These are phyloP conservation scores for Hippocampus barbouri DNA, from an alignment of 2,113 vertebrate species.

Conservation along the genomic window DNA sequence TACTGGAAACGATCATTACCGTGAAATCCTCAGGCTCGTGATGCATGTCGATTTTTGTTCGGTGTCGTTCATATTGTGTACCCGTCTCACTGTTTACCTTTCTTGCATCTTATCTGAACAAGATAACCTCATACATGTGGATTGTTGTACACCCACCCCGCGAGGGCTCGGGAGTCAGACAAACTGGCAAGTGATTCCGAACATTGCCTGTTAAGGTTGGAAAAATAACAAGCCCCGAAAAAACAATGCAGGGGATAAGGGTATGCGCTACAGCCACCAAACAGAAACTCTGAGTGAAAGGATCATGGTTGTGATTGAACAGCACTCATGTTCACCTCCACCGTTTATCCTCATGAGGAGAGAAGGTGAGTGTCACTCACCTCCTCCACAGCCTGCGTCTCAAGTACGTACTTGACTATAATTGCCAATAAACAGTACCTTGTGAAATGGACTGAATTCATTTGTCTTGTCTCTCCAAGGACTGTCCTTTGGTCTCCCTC, in stretches of 20 bases:
- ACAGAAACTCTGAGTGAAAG: not conserved
- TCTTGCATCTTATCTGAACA: not conserved
- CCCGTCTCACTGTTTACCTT: not conserved
- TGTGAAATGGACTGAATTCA: conserved; percentile 46
- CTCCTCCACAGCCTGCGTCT: conserved; percentile 30
- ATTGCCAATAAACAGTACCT: conserved; percentile 62
- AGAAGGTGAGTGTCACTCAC: conserved; percentile 44
- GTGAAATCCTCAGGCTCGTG: no score
- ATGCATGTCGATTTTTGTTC: not conserved
- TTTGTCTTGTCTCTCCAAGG: conserved; percentile 37
- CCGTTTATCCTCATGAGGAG: conserved; percentile 27
- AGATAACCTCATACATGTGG: no score
- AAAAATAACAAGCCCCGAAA: conserved; percentile 10
- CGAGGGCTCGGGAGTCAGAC: not conserved
- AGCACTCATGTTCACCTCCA: conserved; percentile 27
- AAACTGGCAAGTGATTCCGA: not conserved
- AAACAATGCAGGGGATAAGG: conserved; percentile 5
- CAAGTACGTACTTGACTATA: conserved; percentile 61
- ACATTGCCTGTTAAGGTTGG: not conserved
- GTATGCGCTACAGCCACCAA: not conserved
- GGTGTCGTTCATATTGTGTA: not conserved
- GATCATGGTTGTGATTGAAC: conserved; percentile 17
- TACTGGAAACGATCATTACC: no score
- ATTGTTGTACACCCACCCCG: no score
- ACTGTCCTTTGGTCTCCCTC: conserved; percentile 24